Percentiles rank a stretch among this genome's conserved stretches.
These are phyloP conservation scores for Emys orbicularis DNA, from an alignment of 2,797 vertebrate species.

Conservation along the genomic window DNA sequence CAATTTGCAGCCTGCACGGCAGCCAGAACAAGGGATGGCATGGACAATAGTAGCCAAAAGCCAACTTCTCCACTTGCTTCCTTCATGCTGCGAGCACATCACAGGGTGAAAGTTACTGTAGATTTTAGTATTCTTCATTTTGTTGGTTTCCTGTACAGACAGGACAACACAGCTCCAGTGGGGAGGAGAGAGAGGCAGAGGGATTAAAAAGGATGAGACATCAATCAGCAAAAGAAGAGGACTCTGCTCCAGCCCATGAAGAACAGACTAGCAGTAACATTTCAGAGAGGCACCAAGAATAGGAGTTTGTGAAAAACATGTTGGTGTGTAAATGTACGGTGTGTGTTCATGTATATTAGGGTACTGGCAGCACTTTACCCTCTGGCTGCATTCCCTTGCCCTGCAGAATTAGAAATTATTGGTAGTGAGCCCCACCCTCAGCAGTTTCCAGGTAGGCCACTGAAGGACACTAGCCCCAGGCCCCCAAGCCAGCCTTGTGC, in stretches of 20 bases:
- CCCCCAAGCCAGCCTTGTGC: fast-evolving
- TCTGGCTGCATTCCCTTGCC: background rate
- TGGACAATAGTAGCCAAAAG: background rate
- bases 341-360: background rate
- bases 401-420: fast-evolving
- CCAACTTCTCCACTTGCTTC: background rate
- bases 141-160: background rate
- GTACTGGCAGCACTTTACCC: background rate
- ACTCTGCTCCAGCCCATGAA: background rate
- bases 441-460: background rate
- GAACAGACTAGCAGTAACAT: background rate
- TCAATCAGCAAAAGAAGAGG: background rate
- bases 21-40: background rate
- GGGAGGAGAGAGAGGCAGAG: background rate
- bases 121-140: background rate
- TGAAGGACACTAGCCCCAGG: background rate
- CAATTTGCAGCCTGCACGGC: background rate
- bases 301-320: background rate
- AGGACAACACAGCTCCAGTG: fast-evolving
- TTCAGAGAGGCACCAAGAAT: background rate
- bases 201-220: background rate
- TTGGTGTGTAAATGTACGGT: background rate
- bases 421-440: background rate
- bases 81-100: background rate
- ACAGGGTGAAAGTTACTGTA: background rate